Evolutionary conservation across 2,113 vertebrate genomes (phyloP).

Genomic region (Callithrix jacchus): DNA sequence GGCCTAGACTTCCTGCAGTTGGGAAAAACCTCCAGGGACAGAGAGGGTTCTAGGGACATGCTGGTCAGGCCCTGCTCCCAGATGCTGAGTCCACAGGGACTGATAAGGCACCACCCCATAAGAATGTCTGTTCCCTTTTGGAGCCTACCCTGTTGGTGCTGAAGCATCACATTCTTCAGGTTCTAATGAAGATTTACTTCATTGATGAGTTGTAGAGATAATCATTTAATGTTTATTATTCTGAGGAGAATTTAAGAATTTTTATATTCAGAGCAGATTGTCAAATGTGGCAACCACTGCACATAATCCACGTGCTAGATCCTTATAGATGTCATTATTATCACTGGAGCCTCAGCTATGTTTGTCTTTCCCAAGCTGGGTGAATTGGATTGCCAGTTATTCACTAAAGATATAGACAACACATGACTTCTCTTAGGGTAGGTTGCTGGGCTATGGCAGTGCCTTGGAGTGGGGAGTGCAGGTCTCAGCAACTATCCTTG

Average conservation of each 20-base stretch:
- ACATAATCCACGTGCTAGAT: neutral
- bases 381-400: neutral
- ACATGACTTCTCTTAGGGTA: neutral
- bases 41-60: neutral
- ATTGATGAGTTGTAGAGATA: slow-evolving; percentile 24
- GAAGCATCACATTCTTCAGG: neutral
- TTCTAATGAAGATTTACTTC: slow-evolving; percentile 44
- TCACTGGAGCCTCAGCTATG: neutral
- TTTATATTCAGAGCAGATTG: slow-evolving; percentile 2
- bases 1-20: neutral
- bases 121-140: neutral
- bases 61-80: neutral
- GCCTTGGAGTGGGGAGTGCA: neutral
- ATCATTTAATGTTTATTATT: slow-evolving; percentile 9
- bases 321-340: neutral
- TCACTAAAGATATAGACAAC: neutral
- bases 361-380: neutral
- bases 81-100: slow-evolving; percentile 7
- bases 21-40: neutral
- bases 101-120: neutral
- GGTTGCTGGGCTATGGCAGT: neutral
- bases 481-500: neutral
- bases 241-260: slow-evolving; percentile 13
- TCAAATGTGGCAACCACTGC: neutral
- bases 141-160: neutral